A percentile compares a stretch with the other conserved stretches of the same genome.
These are phyloP conservation scores for Popillia japonica DNA, from an alignment of 1,140 invertebrate species.

Conservation along the genomic window DNA sequence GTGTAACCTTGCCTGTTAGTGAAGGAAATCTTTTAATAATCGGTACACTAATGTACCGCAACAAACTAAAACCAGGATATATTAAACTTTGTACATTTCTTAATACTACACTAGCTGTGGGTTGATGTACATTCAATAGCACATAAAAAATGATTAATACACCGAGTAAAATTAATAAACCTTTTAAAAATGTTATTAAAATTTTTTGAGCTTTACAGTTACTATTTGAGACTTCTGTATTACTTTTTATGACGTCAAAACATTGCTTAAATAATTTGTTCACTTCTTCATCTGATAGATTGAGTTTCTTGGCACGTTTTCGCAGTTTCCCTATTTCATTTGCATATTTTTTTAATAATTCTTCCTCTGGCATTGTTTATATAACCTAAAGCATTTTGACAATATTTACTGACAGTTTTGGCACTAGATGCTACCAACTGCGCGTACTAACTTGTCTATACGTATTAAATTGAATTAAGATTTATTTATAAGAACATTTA, in stretches of 20 bases:
- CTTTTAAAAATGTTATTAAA: conserved; percentile 45
- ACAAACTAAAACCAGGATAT: conserved; percentile 64
- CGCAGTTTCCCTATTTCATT: conserved; percentile 52
- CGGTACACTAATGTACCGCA: conserved; percentile 63
- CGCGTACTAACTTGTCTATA: no score
- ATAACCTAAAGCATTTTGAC: conserved; percentile 5
- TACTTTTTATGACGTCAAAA: conserved; percentile 49
- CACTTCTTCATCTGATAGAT: conserved; percentile 53
- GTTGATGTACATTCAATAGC: conserved; percentile 59
- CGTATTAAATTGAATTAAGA: no score
- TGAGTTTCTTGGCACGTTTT: conserved; percentile 52
- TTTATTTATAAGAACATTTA: no score
- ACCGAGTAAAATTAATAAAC: conserved; percentile 46
- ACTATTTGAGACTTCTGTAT: conserved; percentile 43
- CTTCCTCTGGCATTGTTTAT: conserved; percentile 21
- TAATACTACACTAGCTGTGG: conserved; percentile 59
- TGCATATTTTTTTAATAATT: conserved; percentile 50
- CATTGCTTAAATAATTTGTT: conserved; percentile 52
- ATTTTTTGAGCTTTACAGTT: conserved; percentile 46
- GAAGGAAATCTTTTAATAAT: conserved; percentile 62
- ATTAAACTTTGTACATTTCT: conserved; percentile 63
- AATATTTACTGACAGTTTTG: not conserved
- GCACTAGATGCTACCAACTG: no score
- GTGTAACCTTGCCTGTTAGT: conserved; percentile 55
- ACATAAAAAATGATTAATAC: conserved; percentile 53